Percentiles rank a stretch among this genome's conserved stretches.
phyloP scores from a whole-genome alignment of 2,797 vertebrate species.

The Pseudochirops cupreus region DNA sequence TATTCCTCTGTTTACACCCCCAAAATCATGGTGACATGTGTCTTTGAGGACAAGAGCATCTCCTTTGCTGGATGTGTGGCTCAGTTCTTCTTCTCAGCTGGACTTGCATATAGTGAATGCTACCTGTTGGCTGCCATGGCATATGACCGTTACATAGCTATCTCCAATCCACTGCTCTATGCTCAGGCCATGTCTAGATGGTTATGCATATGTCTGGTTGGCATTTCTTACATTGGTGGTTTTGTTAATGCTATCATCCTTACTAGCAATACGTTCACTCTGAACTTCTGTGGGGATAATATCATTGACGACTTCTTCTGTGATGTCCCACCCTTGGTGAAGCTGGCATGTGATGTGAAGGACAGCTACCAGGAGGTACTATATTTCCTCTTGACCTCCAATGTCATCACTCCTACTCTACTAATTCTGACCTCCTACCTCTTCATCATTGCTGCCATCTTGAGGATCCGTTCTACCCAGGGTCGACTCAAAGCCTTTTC shows the following conservation, averaged over 20 bases:
- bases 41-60: constrained; percentile 69
- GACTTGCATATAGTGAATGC: constrained; percentile 66
- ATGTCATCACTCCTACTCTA: constrained; percentile 16
- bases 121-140: constrained; percentile 75
- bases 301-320: constrained; percentile 76
- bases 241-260: constrained; percentile 65
- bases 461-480: constrained; percentile 55
- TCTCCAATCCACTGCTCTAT: constrained; percentile 70
- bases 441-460: constrained; percentile 62
- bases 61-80: constrained; percentile 63
- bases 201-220: constrained; percentile 47
- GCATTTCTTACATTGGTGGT: constrained; percentile 61
- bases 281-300: constrained; percentile 71
- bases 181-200: constrained; percentile 56
- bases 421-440: constrained; percentile 68
- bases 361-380: constrained; percentile 61
- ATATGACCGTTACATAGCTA: constrained; percentile 71
- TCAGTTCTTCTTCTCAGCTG: constrained; percentile 77
- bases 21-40: constrained; percentile 72
- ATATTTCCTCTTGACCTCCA: constrained; percentile 55
- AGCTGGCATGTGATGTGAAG: constrained; percentile 63
- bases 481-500: constrained; percentile 72
- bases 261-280: constrained; percentile 64
- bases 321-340: constrained; percentile 72
- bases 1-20: constrained; percentile 78